Evolutionary conservation across 37 sponge, comb jelly and placozoan species (phyloP), one percentile per base, ranked within the genome.

Genomic region (Geodia barretti): DNA sequence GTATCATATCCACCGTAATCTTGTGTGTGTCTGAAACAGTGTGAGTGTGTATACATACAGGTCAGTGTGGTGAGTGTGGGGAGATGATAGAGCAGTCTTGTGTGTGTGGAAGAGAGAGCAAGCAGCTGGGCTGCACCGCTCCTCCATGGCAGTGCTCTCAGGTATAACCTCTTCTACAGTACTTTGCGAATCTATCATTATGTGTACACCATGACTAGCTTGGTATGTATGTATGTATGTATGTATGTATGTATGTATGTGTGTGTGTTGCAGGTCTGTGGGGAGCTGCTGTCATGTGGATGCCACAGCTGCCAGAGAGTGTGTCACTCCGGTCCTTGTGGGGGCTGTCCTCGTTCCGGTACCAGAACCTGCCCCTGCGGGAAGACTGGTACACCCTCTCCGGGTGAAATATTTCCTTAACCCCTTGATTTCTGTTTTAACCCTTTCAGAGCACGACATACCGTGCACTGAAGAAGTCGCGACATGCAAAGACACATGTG

Each of bases 251-350:
- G n/a, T n/a, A n/a, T n/a, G n/a, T n/a, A n/a, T n/a, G n/a, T n/a
- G n/a, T 60, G 71, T 35, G 36, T 40, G 34, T 81, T 30, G 58
- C 59, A 88, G 88, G 68, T 76, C 23, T 90, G 91, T 78, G 67
- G 80, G 24, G 59, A 54, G 34, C 70, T 38, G 36, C 67, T 90
- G 38, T 36, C 82, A 32, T 90, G 91, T 81, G 86, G 86, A 25
- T 43, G 74, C 30, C 92, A 83, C 31, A 1, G 19, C 26, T 86
- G 91, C 60, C 43, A 69, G 75, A 61, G 47, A 74, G 88, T 92
- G 42, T 97, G 97, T 62, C 97, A 97, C 81, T 32, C 72, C 24
- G 95, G 91, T 3, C 35, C 34, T 3, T 97, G 97, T 92, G 97
- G 95, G 26, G 68, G 68, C 31, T 97, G 97, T 63, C 93, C 93